Percentiles rank a stretch among this genome's conserved stretches.
Evolutionary conservation across 2,113 vertebrate species (phyloP).

Genomic region (Ammodytes dubius): DNA sequence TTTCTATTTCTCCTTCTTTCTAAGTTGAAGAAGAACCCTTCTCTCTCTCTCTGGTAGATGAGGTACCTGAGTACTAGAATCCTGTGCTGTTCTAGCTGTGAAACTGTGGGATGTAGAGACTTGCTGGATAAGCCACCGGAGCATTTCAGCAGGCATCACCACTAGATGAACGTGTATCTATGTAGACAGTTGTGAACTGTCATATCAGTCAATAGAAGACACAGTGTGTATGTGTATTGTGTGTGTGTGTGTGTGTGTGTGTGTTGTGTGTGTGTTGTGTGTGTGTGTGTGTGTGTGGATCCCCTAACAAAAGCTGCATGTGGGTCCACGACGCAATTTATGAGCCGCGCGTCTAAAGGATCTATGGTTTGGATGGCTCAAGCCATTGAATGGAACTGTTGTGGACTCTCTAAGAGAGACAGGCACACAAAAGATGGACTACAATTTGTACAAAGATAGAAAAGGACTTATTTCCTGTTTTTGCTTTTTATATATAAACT

Average conservation of each 20-base stretch:
- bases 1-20: constrained; percentile 22
- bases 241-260: too few species aligned
- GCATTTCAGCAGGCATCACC: constrained; percentile 41
- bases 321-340: constrained; percentile 15
- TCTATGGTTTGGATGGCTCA: constrained; percentile 40
- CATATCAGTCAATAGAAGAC: constrained; percentile 22
- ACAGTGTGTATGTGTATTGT: constrained; percentile 15
- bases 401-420: constrained; percentile 76
- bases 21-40: constrained; percentile 18
- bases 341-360: constrained; percentile 45
- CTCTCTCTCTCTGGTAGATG: constrained; percentile 33
- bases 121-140: constrained; percentile 23
- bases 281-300: constrained; percentile 12
- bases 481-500: constrained; percentile 91
- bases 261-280: too few species aligned
- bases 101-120: constrained; percentile 56
- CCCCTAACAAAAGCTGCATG: constrained; percentile 16
- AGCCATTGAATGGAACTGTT: constrained; percentile 50
- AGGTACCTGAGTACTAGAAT: constrained; percentile 54
- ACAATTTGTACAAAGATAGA: constrained; percentile 69
- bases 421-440: constrained; percentile 67
- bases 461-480: constrained; percentile 63
- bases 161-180: constrained; percentile 33
- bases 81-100: constrained; percentile 49
- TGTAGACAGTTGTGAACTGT: constrained; percentile 65